Conservation (phyloP, 2,888 invertebrate genomes). For the Chironomus riparius region DNA sequence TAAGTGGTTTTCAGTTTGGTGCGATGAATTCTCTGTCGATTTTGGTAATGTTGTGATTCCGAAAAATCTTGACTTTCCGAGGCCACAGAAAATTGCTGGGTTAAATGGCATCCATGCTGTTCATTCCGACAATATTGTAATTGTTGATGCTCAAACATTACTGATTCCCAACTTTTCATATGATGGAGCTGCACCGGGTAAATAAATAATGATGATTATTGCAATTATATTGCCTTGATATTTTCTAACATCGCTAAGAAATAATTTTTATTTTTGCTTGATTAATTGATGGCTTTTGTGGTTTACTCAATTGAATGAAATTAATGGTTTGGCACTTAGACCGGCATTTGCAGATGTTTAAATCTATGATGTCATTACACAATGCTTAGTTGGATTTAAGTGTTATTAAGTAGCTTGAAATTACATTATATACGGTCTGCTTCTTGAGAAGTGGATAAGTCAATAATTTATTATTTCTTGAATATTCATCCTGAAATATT, state of each 20-base stretch:
- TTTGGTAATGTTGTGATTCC: slow-evolving; percentile 82
- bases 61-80: slow-evolving; percentile 66
- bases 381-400: no score
- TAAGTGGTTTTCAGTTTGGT: slow-evolving; percentile 86
- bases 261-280: not conserved
- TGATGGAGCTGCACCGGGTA: slow-evolving; percentile 88
- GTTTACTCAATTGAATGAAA: slow-evolving; percentile 17
- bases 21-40: slow-evolving; percentile 82
- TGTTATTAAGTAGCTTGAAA: no score
- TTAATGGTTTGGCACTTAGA: not conserved
- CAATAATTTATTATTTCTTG: no score
- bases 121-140: slow-evolving; percentile 74
- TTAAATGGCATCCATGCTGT: slow-evolving; percentile 76
- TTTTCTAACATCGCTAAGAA: not conserved
- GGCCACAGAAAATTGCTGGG: slow-evolving; percentile 68
- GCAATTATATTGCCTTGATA: no score
- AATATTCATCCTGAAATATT: no score
- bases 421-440: no score
- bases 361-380: no score
- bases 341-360: no score
- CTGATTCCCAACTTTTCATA: slow-evolving; percentile 84
- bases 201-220: slow-evolving; percentile 30
- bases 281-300: no score
- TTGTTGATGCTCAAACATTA: slow-evolving; percentile 88
- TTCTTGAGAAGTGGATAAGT: no score